phyloP scores from a whole-genome alignment of 2,797 vertebrate genomes.

The Rhincodon typus region DNA sequence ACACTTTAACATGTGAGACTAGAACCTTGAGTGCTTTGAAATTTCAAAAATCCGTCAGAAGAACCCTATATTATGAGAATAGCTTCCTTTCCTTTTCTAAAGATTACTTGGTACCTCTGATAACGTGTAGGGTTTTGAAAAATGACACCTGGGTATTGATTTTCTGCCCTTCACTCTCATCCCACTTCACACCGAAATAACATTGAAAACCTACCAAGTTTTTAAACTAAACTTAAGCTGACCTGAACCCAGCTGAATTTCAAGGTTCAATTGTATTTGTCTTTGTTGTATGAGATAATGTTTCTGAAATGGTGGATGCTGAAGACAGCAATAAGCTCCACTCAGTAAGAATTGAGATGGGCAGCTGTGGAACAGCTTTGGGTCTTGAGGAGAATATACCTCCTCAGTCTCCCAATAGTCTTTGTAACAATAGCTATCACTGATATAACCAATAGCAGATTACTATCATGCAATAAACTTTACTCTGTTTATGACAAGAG shows the following conservation, averaged over 20 bases:
- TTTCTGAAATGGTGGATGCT: too few species aligned
- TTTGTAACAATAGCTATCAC: too few species aligned
- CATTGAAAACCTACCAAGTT: neutral
- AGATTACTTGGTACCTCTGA: neutral
- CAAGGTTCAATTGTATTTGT: neutral
- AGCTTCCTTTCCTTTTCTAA: neutral
- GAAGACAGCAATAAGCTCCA: too few species aligned
- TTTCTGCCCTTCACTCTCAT: neutral
- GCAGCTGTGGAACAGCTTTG: too few species aligned
- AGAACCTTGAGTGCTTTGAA: neutral
- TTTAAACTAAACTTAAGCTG: neutral
- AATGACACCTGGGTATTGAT: neutral
- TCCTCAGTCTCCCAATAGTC: too few species aligned
- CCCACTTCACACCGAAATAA: neutral
- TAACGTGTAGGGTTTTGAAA: neutral
- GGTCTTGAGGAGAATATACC: too few species aligned
- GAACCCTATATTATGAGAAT: neutral
- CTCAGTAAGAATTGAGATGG: too few species aligned
- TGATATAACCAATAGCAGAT: too few species aligned
- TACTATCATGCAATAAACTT: too few species aligned
- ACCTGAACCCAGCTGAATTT: neutral
- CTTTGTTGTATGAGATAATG: too few species aligned
- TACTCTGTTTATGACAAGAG: too few species aligned
- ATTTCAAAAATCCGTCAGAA: neutral
- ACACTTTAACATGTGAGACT: too few species aligned